Evolutionary conservation across 2,113 vertebrate genomes (phyloP), one percentile per base, ranked within the genome.

Genomic region (Hylia prasina): DNA sequence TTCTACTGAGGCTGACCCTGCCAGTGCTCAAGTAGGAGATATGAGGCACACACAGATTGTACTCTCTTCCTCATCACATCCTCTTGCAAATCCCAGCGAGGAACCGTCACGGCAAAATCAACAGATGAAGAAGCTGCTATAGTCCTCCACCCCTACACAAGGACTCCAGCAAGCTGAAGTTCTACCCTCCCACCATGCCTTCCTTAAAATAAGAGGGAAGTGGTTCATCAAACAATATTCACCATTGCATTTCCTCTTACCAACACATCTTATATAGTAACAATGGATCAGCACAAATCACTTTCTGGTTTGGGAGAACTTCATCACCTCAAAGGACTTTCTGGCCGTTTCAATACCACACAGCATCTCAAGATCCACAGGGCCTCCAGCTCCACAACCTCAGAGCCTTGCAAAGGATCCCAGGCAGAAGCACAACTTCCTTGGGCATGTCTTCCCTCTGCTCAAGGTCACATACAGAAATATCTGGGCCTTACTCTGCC

Each of bases 71-170:
- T 35, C 30, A 68, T 25, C 56, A 63, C 56, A 54, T 47, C 56
- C 28, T 47, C 40, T 39, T 53, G 5, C 9, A 40, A 47, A 35
- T 40, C 17, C 20, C 70, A 68, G 7, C 25, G 61, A 54, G 10
- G 21, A 89, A 27, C 24, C 13, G 17, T 17, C n/a, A 25, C 0
- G 11, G 30, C 19, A 75, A 45, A 39, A 75, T 10, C 28, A n/a
- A 13, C 11, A 58, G 15, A 23, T 21, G 37, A 39, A 33, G 39
- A 66, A 81, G 13, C 19, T 69, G 1, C 60, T 18, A 1, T 2
- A 57, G 13, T 31, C 1, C 0, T 6, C 7, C n/a, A 21, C 7
- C 8, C 6, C 16, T 39, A 47, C 23, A 40, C 11, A 82, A 33
- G 28, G n/a, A 20, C 24, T 30, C 15, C 28, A 51, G 28, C 23